phyloP scores from a whole-genome alignment of 2,113 vertebrate species.

The Ondatra zibethicus region DNA sequence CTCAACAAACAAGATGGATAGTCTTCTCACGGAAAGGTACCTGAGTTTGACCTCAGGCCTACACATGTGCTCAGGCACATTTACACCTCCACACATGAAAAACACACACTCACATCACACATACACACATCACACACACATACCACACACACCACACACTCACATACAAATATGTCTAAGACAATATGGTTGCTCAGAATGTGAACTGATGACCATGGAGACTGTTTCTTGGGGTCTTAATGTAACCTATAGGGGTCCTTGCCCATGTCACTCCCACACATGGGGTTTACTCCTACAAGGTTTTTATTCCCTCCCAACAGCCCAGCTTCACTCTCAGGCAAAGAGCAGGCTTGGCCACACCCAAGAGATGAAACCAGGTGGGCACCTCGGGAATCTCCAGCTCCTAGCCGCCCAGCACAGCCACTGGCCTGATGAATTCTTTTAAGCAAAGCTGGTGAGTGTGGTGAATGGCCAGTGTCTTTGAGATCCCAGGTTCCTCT shows the following conservation, averaged over 20 bases:
- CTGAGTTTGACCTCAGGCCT: not conserved
- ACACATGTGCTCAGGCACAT: not conserved
- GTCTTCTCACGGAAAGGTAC: not conserved
- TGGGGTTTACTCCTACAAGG: not conserved
- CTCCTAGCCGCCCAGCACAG: fast-evolving
- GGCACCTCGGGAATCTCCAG: not conserved
- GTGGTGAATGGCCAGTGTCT: not conserved
- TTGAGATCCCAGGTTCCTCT: not conserved
- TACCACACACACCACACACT: not conserved
- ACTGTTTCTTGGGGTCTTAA: not conserved
- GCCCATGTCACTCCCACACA: fast-evolving
- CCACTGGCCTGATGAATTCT: not conserved
- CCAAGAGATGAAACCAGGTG: not conserved
- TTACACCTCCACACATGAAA: not conserved
- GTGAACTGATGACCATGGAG: not conserved
- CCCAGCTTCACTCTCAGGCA: not conserved
- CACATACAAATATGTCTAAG: not conserved
- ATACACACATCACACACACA: not conserved
- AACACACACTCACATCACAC: not conserved
- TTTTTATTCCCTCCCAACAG: not conserved
- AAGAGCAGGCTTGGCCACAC: not conserved
- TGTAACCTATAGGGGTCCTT: not conserved
- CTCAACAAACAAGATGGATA: not conserved
- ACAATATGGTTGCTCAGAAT: not conserved
- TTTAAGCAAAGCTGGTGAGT: not conserved